These are phyloP conservation scores for Cydia splendana DNA, from an alignment of 1,140 invertebrate species.

Conservation along the genomic window DNA sequence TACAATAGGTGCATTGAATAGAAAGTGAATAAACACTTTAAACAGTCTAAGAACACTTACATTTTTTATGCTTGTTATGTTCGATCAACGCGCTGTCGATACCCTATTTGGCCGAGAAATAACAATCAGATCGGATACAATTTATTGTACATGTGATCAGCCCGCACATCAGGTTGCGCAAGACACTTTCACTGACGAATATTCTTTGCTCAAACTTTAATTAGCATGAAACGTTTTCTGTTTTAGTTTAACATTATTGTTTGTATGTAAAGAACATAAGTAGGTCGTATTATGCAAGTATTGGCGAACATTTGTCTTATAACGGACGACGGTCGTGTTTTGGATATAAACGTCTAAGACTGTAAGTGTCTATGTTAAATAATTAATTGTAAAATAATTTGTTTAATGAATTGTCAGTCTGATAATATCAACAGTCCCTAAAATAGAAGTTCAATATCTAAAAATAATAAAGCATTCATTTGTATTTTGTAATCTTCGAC, in stretches of 20 bases:
- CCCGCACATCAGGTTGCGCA: slow-evolving; percentile 48
- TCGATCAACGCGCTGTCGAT: background rate
- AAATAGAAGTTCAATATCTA: background rate
- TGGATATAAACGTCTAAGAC: background rate
- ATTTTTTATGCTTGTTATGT: background rate
- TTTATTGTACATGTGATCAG: slow-evolving; percentile 44
- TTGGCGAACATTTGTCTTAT: slow-evolving; percentile 4
- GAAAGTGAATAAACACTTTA: background rate
- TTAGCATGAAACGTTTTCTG: slow-evolving; percentile 61
- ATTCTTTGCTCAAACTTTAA: slow-evolving; percentile 57
- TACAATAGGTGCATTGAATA: background rate
- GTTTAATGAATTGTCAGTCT: background rate
- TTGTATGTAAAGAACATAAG: slow-evolving; percentile 15
- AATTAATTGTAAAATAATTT: background rate
- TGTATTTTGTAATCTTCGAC: background rate
- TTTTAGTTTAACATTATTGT: slow-evolving; percentile 26
- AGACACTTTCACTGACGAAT: slow-evolving; percentile 59
- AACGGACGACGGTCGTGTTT: background rate
- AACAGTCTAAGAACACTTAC: background rate
- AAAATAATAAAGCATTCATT: background rate
- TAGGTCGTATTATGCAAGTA: slow-evolving; percentile 28
- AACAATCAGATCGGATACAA: slow-evolving; percentile 21
- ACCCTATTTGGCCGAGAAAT: slow-evolving; percentile 27
- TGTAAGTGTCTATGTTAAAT: background rate
- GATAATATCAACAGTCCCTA: background rate